phyloP scores from a whole-genome alignment of 1,140 invertebrate genomes.

The Apis florea region DNA sequence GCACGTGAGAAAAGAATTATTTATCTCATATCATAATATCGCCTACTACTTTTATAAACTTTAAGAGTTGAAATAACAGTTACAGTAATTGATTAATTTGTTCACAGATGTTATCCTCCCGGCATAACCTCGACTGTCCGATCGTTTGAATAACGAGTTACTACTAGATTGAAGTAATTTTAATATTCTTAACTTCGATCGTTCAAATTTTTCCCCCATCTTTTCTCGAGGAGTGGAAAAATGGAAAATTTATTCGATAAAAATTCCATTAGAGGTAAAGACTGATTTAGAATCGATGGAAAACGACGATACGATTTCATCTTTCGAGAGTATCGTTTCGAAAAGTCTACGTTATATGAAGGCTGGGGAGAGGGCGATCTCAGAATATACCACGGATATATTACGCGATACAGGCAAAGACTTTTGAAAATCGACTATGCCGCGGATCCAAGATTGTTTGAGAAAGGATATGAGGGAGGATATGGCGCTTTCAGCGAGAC shows the following conservation, averaged over 20 bases:
- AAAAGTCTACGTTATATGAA: background rate
- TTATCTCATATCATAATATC: no score
- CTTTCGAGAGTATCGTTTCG: background rate
- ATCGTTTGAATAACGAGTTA: no score
- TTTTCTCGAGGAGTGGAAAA: no score
- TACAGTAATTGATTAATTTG: no score
- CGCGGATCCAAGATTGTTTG: slow-evolving; percentile 25
- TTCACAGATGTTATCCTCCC: no score
- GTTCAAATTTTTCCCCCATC: no score
- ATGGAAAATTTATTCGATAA: background rate
- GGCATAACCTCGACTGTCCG: no score
- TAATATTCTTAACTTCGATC: no score
- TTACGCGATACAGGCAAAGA: background rate
- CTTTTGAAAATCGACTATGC: slow-evolving; percentile 16
- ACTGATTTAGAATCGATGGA: background rate
- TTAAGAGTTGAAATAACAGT: no score
- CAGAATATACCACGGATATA: slow-evolving; percentile 2
- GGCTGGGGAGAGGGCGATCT: background rate
- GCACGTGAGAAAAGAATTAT: no score
- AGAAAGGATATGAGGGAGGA: background rate
- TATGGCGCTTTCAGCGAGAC: slow-evolving; percentile 26
- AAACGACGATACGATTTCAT: background rate
- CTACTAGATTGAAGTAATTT: no score
- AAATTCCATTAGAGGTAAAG: background rate
- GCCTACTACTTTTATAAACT: no score